A percentile compares a stretch with the other conserved stretches of the same genome.
Conservation (phyloP, 2,797 vertebrate genomes). For the Falco peregrinus region DNA sequence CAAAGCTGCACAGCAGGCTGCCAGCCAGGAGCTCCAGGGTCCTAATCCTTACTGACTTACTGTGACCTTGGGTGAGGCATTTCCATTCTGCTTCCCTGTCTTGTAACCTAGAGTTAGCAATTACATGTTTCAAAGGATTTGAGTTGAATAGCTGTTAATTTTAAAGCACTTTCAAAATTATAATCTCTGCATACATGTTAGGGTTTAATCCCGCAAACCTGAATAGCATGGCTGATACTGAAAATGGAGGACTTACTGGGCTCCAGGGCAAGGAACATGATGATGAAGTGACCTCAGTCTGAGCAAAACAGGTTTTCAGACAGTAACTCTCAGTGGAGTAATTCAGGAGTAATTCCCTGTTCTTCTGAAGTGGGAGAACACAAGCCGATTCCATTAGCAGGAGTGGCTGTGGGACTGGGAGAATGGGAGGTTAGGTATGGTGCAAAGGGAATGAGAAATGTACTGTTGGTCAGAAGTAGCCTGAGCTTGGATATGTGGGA, state of each 20-base stretch:
- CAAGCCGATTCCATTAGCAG: not conserved
- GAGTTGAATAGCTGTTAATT: not conserved
- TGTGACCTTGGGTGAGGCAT: slow-evolving; percentile 1
- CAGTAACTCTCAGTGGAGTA: not conserved
- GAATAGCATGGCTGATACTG: not conserved
- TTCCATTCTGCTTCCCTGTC: not conserved
- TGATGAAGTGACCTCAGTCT: not conserved
- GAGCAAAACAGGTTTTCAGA: not conserved
- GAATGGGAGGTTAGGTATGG: not conserved
- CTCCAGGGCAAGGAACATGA: not conserved
- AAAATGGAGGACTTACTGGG: not conserved
- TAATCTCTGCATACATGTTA: rapidly evolving
- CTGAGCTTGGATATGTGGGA: rapidly evolving
- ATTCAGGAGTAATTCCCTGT: not conserved
- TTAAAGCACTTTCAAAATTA: not conserved
- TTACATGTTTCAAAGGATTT: not conserved
- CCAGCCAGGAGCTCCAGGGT: not conserved
- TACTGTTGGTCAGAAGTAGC: not conserved
- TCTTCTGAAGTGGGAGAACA: not conserved
- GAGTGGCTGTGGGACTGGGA: not conserved
- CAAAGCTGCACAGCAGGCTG: not conserved
- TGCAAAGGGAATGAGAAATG: not conserved
- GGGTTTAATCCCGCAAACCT: not conserved
- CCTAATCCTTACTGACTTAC: not conserved
- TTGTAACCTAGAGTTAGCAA: not conserved